Evolutionary conservation across 2,113 vertebrate genomes (phyloP), one percentile per base, ranked within the genome.

Genomic region (Ceratotherium simum): DNA sequence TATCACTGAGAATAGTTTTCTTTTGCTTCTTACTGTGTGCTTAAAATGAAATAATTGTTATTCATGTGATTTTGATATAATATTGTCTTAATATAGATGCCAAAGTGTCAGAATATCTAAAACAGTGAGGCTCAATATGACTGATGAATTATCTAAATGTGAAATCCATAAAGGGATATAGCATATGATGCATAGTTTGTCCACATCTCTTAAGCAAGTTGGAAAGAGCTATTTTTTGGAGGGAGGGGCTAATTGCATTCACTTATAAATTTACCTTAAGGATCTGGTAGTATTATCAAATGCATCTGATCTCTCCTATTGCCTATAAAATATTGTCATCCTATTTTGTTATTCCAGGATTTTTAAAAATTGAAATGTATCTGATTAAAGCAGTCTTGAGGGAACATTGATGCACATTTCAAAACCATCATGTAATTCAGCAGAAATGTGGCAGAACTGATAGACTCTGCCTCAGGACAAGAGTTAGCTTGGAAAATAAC

Each of bases 371-470:
- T 95, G 90, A 98, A 94, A 97, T 98, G 76, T 72, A 95, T 98
- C 86, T 96, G 90, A 98, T 98, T 98, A 98, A 98, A 97, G 62
- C 1, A 93, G 6, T 97, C 98, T 91, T 83, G 1, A 76, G 93
- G 72, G 95, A 98, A 90, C 95, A 95, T 98, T 79, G 97, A 46
- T 54, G 95, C 92, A 91, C 96, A 98, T 97, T 98, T 98, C 92
- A 97, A 98, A 98, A 96, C 93, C 96, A 98, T 98, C 95, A 82
- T 1, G 48, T 95, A 98, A 97, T 98, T 97, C 98, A 97, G 95
- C 95, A 98, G 97, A 98, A 97, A 97, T 95, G 87, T 73, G 97
- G 95, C 91, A 62, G 83, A 98, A 91, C 92, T 98, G 98, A 98
- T 98, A 98, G 96, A 96, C 10, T 69, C 73, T 97, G 97, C 97